Conservation (phyloP, 2,113 vertebrate genomes). For the Gopherus evgoodei region DNA sequence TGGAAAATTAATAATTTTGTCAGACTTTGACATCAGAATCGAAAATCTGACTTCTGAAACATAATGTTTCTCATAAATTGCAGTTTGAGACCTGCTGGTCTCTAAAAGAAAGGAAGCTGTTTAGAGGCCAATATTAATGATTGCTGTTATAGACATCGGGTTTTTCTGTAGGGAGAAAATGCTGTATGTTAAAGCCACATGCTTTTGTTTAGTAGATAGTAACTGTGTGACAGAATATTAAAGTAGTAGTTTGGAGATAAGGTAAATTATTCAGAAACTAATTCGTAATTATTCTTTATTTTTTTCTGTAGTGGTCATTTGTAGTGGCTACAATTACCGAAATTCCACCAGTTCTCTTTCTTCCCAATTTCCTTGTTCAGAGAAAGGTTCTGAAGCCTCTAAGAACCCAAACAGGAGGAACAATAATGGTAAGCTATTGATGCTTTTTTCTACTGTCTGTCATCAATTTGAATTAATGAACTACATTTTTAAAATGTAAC, state of each 20-base stretch:
- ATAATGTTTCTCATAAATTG: background rate
- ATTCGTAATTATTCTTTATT: background rate
- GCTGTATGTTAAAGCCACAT: background rate
- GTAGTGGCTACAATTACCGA: slow-evolving; percentile 96
- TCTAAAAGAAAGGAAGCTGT: background rate
- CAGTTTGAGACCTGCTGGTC: background rate
- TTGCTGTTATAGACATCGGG: background rate
- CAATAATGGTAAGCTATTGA: slow-evolving; percentile 90
- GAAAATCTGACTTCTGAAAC: background rate
- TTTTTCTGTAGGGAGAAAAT: background rate
- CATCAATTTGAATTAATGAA: fast-evolving
- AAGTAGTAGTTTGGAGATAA: background rate
- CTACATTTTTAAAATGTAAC: background rate
- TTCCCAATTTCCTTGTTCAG: slow-evolving; percentile 96
- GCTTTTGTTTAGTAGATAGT: background rate
- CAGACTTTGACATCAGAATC: background rate
- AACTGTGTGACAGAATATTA: background rate
- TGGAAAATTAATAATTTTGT: background rate
- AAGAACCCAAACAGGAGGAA: slow-evolving; percentile 94
- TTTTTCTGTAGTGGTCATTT: slow-evolving; percentile 88
- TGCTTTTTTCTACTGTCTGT: background rate
- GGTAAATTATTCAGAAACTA: background rate
- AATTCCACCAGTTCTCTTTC: slow-evolving; percentile 92
- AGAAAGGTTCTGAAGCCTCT: slow-evolving; percentile 93
- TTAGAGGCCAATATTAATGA: background rate